These are phyloP conservation scores for Melanotaenia maccullochi DNA, from an alignment of 2,797 vertebrate genomes.

Conservation along the genomic window DNA sequence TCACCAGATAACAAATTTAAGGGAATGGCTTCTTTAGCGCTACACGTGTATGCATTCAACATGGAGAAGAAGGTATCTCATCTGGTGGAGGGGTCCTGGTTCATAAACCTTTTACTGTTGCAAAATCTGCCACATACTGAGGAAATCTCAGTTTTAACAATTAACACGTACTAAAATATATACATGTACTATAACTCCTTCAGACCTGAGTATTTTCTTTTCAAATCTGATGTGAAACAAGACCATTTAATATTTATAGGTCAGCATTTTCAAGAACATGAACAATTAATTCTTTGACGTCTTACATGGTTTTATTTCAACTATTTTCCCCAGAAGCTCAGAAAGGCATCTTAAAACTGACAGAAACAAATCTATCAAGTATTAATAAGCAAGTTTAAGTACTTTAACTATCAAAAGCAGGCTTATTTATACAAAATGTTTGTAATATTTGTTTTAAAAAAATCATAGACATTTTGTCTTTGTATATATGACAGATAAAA, in stretches of 20 bases:
- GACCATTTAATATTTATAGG: not conserved
- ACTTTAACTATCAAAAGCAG: too few relatives aligned
- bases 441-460: not conserved
- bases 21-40: not conserved
- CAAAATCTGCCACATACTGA: too few relatives aligned
- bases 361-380: not conserved
- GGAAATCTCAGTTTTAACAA: too few relatives aligned
- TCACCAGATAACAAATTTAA: not conserved
- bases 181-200: not conserved
- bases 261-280: not conserved
- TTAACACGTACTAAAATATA: too few relatives aligned
- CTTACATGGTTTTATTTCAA: not conserved
- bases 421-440: not conserved
- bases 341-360: not conserved
- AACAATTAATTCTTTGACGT: not conserved
- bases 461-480: conserved; percentile 1
- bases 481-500: not conserved
- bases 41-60: too few relatives aligned
- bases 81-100: too few relatives aligned
- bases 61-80: too few relatives aligned
- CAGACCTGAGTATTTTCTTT: not conserved
- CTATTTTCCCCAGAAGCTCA: not conserved
- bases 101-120: too few relatives aligned
- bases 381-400: not conserved
- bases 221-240: not conserved